Base-by-base conservation (phyloP, 2,113 vertebrate genomes). In the Coreoperca whiteheadi region DNA sequence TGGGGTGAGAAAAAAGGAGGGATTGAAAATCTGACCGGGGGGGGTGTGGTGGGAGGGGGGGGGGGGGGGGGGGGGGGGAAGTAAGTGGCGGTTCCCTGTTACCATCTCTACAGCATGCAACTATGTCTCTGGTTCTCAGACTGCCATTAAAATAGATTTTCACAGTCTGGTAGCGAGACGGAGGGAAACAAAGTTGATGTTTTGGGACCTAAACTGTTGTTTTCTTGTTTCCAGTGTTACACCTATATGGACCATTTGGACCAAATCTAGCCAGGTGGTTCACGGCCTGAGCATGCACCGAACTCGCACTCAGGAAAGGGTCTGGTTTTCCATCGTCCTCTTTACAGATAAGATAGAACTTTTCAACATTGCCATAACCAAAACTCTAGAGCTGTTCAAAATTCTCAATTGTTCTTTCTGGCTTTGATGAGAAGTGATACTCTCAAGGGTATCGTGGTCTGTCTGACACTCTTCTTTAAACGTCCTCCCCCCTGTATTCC, bases 101-200 rank as follows among this genome's bases (percentile, higher is more conserved):
- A 86, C 57, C 75, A 89, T 88, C 87, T 86, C 79, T 81, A 50
- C 77, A 79, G 84, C 78, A 57, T 72, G 79, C 73, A 77, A 46
- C 61, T 71, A 66, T 23, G 72, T 71, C 66, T 91, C 88, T 83
- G 81, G 63, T 84, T 86, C 84, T 91, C 74, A 85, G 72, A 64
- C 82, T 83, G 76, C 73, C 68, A 71, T 88, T 87, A 69, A 86
- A 86, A 83, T 32, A 57, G 74, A 87, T 90, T 87, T 89, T 68
- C 80, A 83, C 81, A 85, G 89, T 85, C 85, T 74, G 61, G 34
- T 83, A 76, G 76, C 53, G 71, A 87, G 39, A 75, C 30, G 37
- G 64, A n/a, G 54, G 20, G 56, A 82, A 86, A 90, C 77, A 83
- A 86, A 63, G 73, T 16, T 37, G n/a, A 51, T 74, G 69, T 81